Conservation (phyloP, 2,113 vertebrate genomes). For the Ceyx margarethae region DNA sequence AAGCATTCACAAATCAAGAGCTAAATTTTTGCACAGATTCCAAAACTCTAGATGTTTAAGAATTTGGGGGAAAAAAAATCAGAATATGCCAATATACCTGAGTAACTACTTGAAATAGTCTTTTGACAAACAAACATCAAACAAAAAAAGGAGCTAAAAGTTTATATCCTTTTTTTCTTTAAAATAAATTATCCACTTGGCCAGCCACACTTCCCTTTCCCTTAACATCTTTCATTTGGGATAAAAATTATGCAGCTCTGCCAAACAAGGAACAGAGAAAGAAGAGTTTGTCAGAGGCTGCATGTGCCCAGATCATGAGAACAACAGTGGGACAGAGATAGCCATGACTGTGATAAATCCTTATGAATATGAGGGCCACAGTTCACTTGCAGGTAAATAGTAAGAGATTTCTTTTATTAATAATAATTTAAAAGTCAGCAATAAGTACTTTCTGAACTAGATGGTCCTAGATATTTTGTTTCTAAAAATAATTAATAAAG, state of each 20-base stretch:
- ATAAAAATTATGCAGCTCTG: background rate
- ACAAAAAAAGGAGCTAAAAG: background rate
- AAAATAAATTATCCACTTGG: background rate
- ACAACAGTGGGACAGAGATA: fast-evolving
- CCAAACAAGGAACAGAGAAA: background rate
- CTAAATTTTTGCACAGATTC: background rate
- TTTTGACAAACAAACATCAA: background rate
- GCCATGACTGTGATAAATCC: background rate
- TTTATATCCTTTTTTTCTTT: background rate
- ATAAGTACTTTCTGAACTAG: background rate
- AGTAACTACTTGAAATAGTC: background rate
- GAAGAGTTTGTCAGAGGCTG: background rate
- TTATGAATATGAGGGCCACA: background rate
- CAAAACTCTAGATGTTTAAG: background rate
- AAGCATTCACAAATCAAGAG: background rate
- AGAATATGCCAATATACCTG: background rate
- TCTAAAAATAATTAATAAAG: background rate
- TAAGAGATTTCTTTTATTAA: background rate
- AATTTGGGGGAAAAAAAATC: background rate
- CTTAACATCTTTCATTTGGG: background rate
- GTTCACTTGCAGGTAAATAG: background rate
- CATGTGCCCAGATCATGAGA: background rate
- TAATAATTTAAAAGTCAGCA: background rate
- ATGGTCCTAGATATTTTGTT: background rate
- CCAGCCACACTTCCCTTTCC: background rate